Percentiles rank a stretch among this genome's conserved stretches.
These are phyloP conservation scores for Alaudala cheleensis DNA, from an alignment of 2,113 vertebrate genomes.

Conservation along the genomic window DNA sequence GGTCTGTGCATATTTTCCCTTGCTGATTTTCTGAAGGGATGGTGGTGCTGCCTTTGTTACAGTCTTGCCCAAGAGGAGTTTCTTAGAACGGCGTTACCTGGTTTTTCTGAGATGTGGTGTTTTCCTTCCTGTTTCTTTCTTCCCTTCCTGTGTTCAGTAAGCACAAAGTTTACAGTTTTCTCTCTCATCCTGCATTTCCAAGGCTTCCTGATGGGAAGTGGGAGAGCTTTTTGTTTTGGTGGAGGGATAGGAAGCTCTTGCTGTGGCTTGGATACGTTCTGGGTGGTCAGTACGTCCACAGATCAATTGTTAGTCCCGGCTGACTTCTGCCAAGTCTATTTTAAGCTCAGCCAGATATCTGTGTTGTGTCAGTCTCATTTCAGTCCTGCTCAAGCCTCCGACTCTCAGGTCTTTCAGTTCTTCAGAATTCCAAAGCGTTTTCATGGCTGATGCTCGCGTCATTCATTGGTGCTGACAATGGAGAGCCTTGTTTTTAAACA, in stretches of 20 bases:
- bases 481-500: conserved; percentile 33
- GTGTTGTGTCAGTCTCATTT: neutral
- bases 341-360: conserved; percentile 15
- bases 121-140: neutral
- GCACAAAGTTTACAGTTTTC: neutral
- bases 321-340: conserved; percentile 30
- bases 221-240: neutral
- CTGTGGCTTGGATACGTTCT: neutral
- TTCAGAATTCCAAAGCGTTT: neutral
- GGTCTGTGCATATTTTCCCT: neutral
- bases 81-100: neutral
- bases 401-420: neutral
- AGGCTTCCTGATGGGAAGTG: neutral
- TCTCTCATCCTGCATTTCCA: neutral
- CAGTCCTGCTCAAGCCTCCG: neutral
- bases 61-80: neutral
- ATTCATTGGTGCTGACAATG: neutral
- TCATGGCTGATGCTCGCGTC: neutral
- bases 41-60: neutral
- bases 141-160: neutral
- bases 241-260: neutral
- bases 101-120: neutral
- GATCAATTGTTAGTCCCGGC: neutral
- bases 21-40: neutral
- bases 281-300: neutral